Evolutionary conservation across 1,140 invertebrate species (phyloP), one percentile per base, ranked within the genome.

Genomic region (Aphaenogaster ashmeadi): DNA sequence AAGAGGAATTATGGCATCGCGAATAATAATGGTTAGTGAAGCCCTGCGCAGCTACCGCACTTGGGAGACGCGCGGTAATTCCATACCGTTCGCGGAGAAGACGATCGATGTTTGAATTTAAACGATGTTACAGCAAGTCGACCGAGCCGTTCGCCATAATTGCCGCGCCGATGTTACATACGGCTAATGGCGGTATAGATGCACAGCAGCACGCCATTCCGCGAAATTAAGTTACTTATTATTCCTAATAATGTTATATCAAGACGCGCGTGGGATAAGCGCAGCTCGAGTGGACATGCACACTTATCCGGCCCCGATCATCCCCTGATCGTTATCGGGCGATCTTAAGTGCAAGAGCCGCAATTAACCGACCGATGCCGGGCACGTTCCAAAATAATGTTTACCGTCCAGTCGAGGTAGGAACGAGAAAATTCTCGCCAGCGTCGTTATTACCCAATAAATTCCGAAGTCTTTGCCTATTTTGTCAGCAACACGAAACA

Each of bases 141-240:
- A 69, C 13, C n/a, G 62, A 80, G 62, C 44, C 60, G 44, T 62
- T 50, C 60, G 77, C 58, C 54, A 11, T 83, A 83, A 83, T 83
- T 83, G 66, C 79, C 52, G 38, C 50, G 66, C 47, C 47, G 50
- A 33, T 79, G 47, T 79, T 86, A 86, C 75, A 13, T 41, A 85
- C 33, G 44, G 47, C 15, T 80, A 47, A 86, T 78, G 60, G 8
- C 41, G 41, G 50, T 81, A 56, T 60, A 80, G 47, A 62, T 33
- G 38, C 27, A 56, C 13, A 36, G 52, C 27, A 21, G 54, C n/a
- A 58, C 80, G 27, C 67, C 52, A 72, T 72, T 72, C 9, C 38
- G 80, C 41, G 41, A 74, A 83, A 83, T 83, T 83, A 83, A 83
- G 80, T 83, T 60, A 83, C 80, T 83, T 72, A 74, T 83, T 74